Base-by-base conservation (phyloP, 2,797 vertebrate species). In the Liasis olivaceus region DNA sequence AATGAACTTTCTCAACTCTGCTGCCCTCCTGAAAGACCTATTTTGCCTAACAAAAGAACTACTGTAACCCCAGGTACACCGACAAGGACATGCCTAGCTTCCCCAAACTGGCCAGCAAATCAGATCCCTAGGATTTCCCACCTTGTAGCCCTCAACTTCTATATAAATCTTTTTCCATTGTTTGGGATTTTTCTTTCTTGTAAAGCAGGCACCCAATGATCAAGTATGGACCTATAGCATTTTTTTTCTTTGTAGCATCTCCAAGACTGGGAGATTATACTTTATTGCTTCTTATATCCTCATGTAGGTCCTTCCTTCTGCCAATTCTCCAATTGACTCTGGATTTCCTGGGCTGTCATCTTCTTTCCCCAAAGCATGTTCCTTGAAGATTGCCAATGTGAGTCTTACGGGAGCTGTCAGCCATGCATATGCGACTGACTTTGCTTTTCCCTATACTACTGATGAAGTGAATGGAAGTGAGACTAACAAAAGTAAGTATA, bases 391-490 rank as follows among this genome's bases (percentile, higher is more conserved):
- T 94, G 97, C 97, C 91, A 97, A 96, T 88, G 58, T 97, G 87
- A 96, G 91, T 89, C 94, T 97, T 94, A 93, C 90, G 91, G 95
- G 92, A 96, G 98, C 93, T 47, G 93, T 97, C 15, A 97, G 96
- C 91, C 96, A 94, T 95, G 95, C 97, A 8, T 91, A 97, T 89
- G 95, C 94, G n/a, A 95, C 97, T 24, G 96, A 98, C 91, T 93
- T 96, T 90, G 42, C 93, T 88, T 94, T 97, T 89, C 95, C 95
- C 91, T 94, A 94, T 93, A 96, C 96, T 89, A 47, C 96, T 87
- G 98, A 98, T 24, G 98, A 98, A 85, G 94, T 90, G 93, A 95
- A 96, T 47, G 94, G 86, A 88, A 97, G 92, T 36, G 96, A 97
- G 87, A 93, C 89, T 36, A 95, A 93, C 94, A 97, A 97, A 96